Evolutionary conservation across 2,797 vertebrate species (phyloP), one percentile per base, ranked within the genome.

Genomic region (Champsocephalus gunnari): DNA sequence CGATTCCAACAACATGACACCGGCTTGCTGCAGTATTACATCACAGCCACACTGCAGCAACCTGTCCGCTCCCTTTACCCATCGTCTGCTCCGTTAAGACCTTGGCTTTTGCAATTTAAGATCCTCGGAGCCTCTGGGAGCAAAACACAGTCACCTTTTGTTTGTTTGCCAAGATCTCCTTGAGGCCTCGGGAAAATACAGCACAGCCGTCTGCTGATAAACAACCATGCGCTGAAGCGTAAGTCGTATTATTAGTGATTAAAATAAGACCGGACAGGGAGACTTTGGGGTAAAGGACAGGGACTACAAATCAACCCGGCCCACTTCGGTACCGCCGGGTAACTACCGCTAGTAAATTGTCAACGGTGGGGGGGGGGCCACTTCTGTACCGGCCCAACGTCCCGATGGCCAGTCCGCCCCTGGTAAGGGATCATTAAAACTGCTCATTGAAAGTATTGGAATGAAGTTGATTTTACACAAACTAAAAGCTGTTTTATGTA

Each of bases 11-110:
- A 41, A 50, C 68, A 24, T 49, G 80, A 80, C 75, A 65, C 12
- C 60, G 1, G 50, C 72, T 80, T 86, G 80, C 74, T 78, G 84
- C 86, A 73, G 77, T 21, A 56, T 87, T 90, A 10, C 88, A 82
- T 90, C 88, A 87, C 11, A 13, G 5, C 17, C 50, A 53, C 38
- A 9, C 79, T 24, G 85, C 86, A 57, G 49, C 78, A 32, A 32
- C 62, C 84, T 62, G 0, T 70, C 66, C 50, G 12, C 53, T 54
- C 3, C 1, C 55, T 73, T 55, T 34, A 75, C 59, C 60, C 64
- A 1, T 1, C 4, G 74, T 75, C 61, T 13, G 60, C 73, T n/a
- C 70, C 32, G 43, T 71, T 56, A 50, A 54, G 7, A 72, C 28
- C 73, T 47, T 74, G 79, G 72, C 73, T 74, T 81, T 71, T 77